Evolutionary conservation across 2,888 invertebrate species (phyloP).

Genomic region (Pogonocherus hispidulus): DNA sequence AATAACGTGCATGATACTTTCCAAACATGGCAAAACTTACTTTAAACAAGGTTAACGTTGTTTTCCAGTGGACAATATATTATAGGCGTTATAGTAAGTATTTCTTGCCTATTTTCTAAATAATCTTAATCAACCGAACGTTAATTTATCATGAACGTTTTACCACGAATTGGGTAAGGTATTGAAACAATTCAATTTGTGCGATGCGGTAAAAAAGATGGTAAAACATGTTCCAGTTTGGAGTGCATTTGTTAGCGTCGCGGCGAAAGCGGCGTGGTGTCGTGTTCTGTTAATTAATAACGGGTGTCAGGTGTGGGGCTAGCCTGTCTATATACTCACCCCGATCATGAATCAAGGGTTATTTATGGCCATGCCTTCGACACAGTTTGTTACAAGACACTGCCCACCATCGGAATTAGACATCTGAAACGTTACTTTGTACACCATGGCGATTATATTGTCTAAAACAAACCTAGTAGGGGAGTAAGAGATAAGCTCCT

Average conservation of each 20-base stretch:
- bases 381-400: slow-evolving; percentile 54
- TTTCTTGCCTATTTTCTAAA: slow-evolving; percentile 8
- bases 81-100: no score
- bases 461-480: not conserved
- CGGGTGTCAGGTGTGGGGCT: slow-evolving; percentile 60
- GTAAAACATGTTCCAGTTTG: slow-evolving; percentile 51
- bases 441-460: not conserved
- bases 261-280: slow-evolving; percentile 44
- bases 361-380: slow-evolving; percentile 58
- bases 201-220: slow-evolving; percentile 39
- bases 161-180: slow-evolving; percentile 37
- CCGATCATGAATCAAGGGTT: slow-evolving; percentile 62
- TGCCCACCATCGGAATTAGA: slow-evolving; percentile 40
- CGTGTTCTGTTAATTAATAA: slow-evolving; percentile 64
- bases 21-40: no score
- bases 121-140: slow-evolving; percentile 28
- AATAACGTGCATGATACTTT: no score
- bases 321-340: slow-evolving; percentile 60
- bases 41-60: no score
- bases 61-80: no score
- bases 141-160: slow-evolving; percentile 33
- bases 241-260: slow-evolving; percentile 48
- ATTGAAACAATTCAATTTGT: slow-evolving; percentile 45
- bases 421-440: slow-evolving; percentile 35
- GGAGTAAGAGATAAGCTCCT: slow-evolving; percentile 8